Conservation (phyloP, 2,113 vertebrate genomes). For the Hiodon alosoides region DNA sequence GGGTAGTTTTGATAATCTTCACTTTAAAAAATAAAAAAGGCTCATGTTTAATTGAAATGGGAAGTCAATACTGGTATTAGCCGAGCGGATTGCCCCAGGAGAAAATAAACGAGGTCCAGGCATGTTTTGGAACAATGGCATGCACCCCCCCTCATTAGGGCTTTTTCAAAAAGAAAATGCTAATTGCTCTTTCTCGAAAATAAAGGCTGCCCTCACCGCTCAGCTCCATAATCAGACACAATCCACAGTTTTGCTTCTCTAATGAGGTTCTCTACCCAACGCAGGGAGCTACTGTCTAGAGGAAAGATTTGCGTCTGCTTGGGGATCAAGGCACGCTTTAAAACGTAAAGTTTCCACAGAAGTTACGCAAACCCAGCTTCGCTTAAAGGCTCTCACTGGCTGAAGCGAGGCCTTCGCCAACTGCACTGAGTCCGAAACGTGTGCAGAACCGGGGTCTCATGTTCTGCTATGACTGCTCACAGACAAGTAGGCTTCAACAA, state of each 20-base stretch:
- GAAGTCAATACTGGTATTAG: slow-evolving; percentile 47
- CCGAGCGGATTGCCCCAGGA: slow-evolving; percentile 24
- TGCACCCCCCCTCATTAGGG: slow-evolving; percentile 42
- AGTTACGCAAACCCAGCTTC: not conserved
- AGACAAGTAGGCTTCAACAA: too few relatives aligned
- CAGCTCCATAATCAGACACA: not conserved
- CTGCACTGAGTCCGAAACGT: too few relatives aligned
- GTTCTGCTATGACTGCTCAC: too few relatives aligned
- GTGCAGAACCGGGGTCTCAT: too few relatives aligned
- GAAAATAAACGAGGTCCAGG: slow-evolving; percentile 16
- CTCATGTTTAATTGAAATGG: slow-evolving; percentile 27
- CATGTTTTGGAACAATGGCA: slow-evolving; percentile 23
- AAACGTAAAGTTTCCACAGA: not conserved
- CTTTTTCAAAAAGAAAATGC: slow-evolving; percentile 47
- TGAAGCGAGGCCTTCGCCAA: too few relatives aligned
- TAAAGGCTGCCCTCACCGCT: slow-evolving; percentile 37
- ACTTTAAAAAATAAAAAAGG: not conserved
- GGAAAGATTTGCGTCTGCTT: slow-evolving; percentile 21
- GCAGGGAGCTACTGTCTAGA: slow-evolving; percentile 16
- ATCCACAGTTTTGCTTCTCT: slow-evolving; percentile 21
- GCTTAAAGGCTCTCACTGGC: not conserved
- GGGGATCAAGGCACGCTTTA: slow-evolving; percentile 22
- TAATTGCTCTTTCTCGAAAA: slow-evolving; percentile 52
- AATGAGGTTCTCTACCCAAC: slow-evolving; percentile 44
- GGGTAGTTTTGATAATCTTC: not conserved